phyloP scores from a whole-genome alignment of 2,113 vertebrate species.

The Gymnogyps californianus region DNA sequence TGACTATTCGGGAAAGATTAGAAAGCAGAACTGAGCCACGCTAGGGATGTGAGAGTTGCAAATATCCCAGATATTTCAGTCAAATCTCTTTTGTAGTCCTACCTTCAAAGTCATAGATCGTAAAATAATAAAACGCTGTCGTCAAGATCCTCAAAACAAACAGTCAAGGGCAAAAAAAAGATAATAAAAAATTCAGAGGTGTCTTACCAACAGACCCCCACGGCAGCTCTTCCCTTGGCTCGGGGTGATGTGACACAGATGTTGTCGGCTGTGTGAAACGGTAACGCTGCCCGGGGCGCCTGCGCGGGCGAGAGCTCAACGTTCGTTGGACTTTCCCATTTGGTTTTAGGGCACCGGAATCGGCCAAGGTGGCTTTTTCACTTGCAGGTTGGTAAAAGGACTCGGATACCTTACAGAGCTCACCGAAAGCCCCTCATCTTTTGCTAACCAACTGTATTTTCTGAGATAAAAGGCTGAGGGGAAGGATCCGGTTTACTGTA shows the following conservation, averaged over 20 bases:
- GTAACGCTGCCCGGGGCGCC: background rate
- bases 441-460: background rate
- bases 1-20: background rate
- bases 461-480: slow-evolving; percentile 4
- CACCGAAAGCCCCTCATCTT: background rate
- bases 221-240: background rate
- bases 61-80: slow-evolving; percentile 24
- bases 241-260: background rate
- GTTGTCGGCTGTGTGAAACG: background rate
- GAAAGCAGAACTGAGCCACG: background rate
- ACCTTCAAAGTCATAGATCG: background rate
- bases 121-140: background rate
- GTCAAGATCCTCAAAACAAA: slow-evolving; percentile 12
- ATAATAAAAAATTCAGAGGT: background rate
- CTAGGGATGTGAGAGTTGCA: background rate
- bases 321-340: background rate
- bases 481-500: background rate
- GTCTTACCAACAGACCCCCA: background rate
- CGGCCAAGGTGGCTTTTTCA: background rate
- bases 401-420: background rate
- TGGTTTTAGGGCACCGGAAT: background rate
- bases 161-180: background rate
- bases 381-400: background rate
- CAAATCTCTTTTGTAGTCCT: background rate
- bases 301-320: background rate